Evolutionary conservation across 2,888 invertebrate species (phyloP).

Genomic region (Drosophila picticornis): DNA sequence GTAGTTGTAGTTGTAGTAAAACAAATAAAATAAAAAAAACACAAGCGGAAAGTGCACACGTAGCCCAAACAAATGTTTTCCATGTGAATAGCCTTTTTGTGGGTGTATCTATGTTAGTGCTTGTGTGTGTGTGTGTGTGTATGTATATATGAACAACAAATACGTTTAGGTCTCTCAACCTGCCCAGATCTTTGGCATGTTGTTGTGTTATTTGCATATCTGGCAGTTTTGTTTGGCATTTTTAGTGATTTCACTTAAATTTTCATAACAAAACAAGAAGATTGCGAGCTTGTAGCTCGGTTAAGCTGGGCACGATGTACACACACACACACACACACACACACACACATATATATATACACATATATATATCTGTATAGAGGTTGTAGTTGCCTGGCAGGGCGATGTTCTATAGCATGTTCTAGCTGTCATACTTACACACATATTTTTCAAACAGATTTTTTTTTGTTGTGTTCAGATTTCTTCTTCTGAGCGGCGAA

Average conservation of each 20-base stretch:
- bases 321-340: not conserved
- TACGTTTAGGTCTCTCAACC: not conserved
- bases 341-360: not conserved
- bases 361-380: not conserved
- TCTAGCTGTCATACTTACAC: slow-evolving; percentile 65
- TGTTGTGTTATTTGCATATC: slow-evolving; percentile 59
- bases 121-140: not conserved
- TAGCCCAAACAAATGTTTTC: slow-evolving; percentile 43
- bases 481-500: slow-evolving; percentile 45
- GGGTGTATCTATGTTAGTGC: not conserved
- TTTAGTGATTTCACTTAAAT: slow-evolving; percentile 83
- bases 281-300: slow-evolving; percentile 71
- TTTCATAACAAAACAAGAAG: slow-evolving; percentile 78
- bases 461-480: slow-evolving; percentile 53
- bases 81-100: slow-evolving; percentile 28
- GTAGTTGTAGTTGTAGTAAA: not conserved
- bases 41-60: slow-evolving; percentile 29
- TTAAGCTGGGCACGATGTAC: slow-evolving; percentile 40
- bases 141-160: slow-evolving; percentile 14
- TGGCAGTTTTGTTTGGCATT: slow-evolving; percentile 74
- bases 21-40: slow-evolving; percentile 11
- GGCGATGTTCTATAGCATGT: slow-evolving; percentile 38
- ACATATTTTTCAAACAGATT: slow-evolving; percentile 67
- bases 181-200: slow-evolving; percentile 15
- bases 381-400: slow-evolving; percentile 5